Percentiles rank a stretch among this genome's conserved stretches.
phyloP scores from a whole-genome alignment of 2,113 vertebrate genomes.

The Chunga burmeisteri region DNA sequence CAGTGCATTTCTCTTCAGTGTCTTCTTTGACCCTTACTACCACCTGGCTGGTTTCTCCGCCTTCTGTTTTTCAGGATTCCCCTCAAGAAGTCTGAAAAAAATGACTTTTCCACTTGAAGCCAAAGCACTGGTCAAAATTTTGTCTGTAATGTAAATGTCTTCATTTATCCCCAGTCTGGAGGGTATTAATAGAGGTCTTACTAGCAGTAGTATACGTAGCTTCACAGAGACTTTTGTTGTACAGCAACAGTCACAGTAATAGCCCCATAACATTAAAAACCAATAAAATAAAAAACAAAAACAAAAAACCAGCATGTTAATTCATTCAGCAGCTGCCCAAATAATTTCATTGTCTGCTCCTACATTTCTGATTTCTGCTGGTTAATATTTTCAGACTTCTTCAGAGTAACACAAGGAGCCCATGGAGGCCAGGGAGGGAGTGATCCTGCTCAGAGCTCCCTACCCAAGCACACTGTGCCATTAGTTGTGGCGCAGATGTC shows the following conservation, averaged over 20 bases:
- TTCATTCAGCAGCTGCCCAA: background rate
- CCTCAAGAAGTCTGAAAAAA: background rate
- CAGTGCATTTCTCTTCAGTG: background rate
- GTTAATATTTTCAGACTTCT: background rate
- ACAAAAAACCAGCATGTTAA: background rate
- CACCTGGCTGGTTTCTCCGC: background rate
- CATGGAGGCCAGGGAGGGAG: background rate
- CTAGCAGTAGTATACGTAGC: background rate
- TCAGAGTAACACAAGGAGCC: background rate
- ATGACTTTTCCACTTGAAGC: background rate
- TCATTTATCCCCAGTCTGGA: background rate
- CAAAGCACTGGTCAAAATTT: background rate
- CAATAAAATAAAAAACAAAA: background rate
- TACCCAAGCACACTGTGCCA: too few relatives aligned
- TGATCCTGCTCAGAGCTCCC: background rate
- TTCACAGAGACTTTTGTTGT: background rate
- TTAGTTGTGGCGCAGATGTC: background rate
- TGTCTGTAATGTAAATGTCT: background rate
- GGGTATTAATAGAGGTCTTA: background rate
- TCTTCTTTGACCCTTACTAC: background rate
- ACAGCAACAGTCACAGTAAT: background rate
- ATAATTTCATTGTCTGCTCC: background rate
- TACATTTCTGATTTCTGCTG: background rate
- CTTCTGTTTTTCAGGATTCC: background rate
- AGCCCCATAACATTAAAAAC: background rate